Evolutionary conservation across 1,140 invertebrate species (phyloP), one percentile per base, ranked within the genome.

Genomic region (Phthorimaea operculella): DNA sequence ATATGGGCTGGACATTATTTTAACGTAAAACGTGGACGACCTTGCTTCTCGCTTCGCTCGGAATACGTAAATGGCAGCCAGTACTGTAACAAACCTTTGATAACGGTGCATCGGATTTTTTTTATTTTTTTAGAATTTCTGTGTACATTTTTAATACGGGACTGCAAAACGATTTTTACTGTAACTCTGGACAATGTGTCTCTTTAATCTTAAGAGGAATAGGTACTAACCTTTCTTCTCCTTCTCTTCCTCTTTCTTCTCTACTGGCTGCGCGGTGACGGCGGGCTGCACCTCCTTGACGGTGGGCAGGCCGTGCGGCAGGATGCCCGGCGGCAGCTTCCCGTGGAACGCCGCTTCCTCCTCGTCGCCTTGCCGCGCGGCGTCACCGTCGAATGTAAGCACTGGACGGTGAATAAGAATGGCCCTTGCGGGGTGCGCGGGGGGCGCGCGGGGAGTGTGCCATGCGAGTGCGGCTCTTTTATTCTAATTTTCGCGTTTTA

Each of bases 361-460:
- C 78, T 98, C 96, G 88, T 98, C 96, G 89, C 94, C 95, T 93
- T 95, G 95, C 86, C 91, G 82, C 54, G 76, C 81, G 70, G 64
- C 79, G 70, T 84, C 91, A 90, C 98, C 96, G 90, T 95, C 95
- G 95, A 96, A 99, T 90, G 96, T 97, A 91, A 99, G 94, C 94
- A 98, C 96, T 99, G 91, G 92, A 88, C 88, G 93, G 93, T 93
- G 92, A 95, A 94, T 94, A 94, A 94, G 91, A 87, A 85, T 81
- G 82, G 80, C 79, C 81, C 79, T 80, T 72, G 64, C 63, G 59
- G 58, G 58, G 66, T 56, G 59, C 59, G 53, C 58, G 55, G 59
- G 55, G 59, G 21, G 21, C 21, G 21, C 21, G 21, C 2, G 6
- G 21, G 33, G 49, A 47, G 45, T 39, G 56, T 62, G 59, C 54